Base-by-base conservation (phyloP, 1,140 invertebrate species). In the Anthonomus grandis region DNA sequence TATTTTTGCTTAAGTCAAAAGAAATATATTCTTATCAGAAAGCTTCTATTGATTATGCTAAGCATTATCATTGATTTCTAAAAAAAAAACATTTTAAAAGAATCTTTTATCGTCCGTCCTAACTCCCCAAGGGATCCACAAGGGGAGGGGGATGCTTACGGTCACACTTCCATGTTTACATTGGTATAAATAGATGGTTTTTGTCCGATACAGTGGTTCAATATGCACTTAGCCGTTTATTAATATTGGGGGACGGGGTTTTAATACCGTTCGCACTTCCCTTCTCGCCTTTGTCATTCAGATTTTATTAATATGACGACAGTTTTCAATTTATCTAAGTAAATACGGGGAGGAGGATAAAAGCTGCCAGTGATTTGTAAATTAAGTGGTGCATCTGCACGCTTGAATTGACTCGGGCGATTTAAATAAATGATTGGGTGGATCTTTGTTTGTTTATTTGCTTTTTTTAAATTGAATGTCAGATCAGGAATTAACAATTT, bases 311-410 rank as follows among this genome's bases (percentile, higher is more conserved):
- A 56, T 56, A 56, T 56, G 46, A 49, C 54, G 54, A 56, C 54
- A 56, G 54, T 56, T 56, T 56, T 45, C 54, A 56, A 56, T 56
- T 56, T 56, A 56, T 56, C 54, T 56, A 56, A 56, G 54, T 56
- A 56, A 56, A 56, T 48, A 56, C 54, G 45, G 54, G 51, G 25
- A 12, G 15, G 31, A 18, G 18, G 54, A 56, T 56, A 47, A 47
- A 49, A 56, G 54, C 44, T 39, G 54, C 36, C 37, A 31, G 34
- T 47, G 54, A 56, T 56, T 56, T 56, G 45, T 37, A 49, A 56
- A 56, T 48, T 56, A 48, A 56, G 44, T 49, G 45, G 36, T 5
- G 42, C 54, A 56, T 56, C 54, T 42, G 45, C 65, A 69, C n/a
- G n/a, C n/a, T n/a, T n/a, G n/a, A n/a, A n/a, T n/a, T n/a, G n/a